Conservation (phyloP, 2,797 vertebrate species). For the Percopsis omiscomaycus region DNA sequence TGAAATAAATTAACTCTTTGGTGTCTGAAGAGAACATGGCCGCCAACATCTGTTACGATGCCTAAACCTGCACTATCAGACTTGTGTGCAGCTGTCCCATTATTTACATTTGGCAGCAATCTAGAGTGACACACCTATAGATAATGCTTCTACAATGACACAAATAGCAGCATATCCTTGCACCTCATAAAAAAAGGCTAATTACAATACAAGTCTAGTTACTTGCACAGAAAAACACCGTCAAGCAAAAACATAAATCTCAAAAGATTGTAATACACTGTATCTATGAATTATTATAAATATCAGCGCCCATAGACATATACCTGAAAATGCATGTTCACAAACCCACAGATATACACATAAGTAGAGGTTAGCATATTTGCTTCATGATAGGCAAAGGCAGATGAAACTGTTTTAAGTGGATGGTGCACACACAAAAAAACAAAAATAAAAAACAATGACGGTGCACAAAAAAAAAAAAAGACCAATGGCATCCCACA, state of each 20-base stretch:
- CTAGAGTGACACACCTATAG: constrained; percentile 66
- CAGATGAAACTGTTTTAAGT: constrained; percentile 67
- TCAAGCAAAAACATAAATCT: constrained; percentile 68
- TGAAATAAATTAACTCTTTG: constrained; percentile 76
- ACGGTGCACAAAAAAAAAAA: constrained; percentile 63
- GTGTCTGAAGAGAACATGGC: constrained; percentile 73
- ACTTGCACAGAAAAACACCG: constrained; percentile 63
- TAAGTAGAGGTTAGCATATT: constrained; percentile 71
- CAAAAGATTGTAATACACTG: constrained; percentile 66
- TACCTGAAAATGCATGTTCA: constrained; percentile 72
- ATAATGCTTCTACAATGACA: constrained; percentile 76
- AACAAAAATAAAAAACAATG: constrained; percentile 27
- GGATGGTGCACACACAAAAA: constrained; percentile 69
- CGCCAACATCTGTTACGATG: constrained; percentile 46
- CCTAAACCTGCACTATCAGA: constrained; percentile 80
- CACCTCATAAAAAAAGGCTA: constrained; percentile 71
- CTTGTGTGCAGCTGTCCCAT: constrained; percentile 78
- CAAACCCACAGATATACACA: constrained; percentile 65
- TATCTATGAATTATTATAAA: constrained; percentile 68
- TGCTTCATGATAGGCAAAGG: constrained; percentile 69
- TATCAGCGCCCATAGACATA: constrained; percentile 70
- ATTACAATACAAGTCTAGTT: constrained; percentile 51
- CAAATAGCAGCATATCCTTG: constrained; percentile 83
- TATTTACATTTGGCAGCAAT: constrained; percentile 86
- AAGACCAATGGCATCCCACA: constrained; percentile 55